A percentile compares a stretch with the other conserved stretches of the same genome.
phyloP scores from a whole-genome alignment of 2,888 invertebrate species.

The Drosophila acutilabella region DNA sequence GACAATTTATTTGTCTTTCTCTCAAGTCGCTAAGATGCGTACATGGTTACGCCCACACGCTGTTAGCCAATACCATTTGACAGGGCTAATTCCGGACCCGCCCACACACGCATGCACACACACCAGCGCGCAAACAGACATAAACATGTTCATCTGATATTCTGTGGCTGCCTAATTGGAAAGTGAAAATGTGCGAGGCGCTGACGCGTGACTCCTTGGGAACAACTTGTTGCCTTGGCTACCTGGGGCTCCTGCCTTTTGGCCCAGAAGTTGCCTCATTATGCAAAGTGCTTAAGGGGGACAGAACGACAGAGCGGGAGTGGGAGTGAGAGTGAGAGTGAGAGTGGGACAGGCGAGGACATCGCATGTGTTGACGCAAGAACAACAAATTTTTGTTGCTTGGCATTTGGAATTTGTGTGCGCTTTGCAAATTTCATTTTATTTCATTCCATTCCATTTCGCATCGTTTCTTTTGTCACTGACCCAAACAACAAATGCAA shows the following conservation, averaged over 20 bases:
- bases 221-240: slow-evolving; percentile 74
- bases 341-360: neutral
- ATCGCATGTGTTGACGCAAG: slow-evolving; percentile 47
- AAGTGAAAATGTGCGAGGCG: slow-evolving; percentile 73
- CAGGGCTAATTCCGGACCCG: slow-evolving; percentile 14
- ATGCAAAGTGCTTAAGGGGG: slow-evolving; percentile 66
- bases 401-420: slow-evolving; percentile 60
- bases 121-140: slow-evolving; percentile 10
- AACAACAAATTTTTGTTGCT: slow-evolving; percentile 38
- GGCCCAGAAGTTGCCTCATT: slow-evolving; percentile 66
- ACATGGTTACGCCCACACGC: neutral
- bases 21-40: slow-evolving; percentile 1
- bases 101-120: neutral
- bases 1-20: neutral
- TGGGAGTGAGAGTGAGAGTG: neutral
- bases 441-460: slow-evolving; percentile 36
- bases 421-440: slow-evolving; percentile 67
- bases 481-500: slow-evolving; percentile 58
- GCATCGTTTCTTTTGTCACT: slow-evolving; percentile 19
- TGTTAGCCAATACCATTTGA: slow-evolving; percentile 6
- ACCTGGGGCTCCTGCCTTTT: slow-evolving; percentile 31
- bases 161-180: slow-evolving; percentile 71
- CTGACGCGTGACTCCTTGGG: slow-evolving; percentile 70
- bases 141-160: slow-evolving; percentile 31
- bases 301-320: neutral